Evolutionary conservation across 1,140 invertebrate species (phyloP).

Genomic region (Agrilus planipennis): DNA sequence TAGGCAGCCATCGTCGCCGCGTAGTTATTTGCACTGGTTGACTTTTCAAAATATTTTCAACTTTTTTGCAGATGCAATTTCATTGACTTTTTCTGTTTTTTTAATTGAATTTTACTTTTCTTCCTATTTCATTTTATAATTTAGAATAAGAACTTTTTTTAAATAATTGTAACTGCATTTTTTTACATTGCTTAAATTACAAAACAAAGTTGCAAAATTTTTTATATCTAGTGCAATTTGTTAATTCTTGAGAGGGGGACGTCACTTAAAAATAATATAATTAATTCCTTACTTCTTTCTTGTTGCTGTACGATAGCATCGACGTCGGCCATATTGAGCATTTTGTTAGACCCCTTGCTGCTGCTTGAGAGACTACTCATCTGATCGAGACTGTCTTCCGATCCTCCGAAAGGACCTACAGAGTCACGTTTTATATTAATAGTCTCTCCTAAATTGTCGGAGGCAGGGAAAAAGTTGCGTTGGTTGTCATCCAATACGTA

Average conservation of each 20-base stretch:
- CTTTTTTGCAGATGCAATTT: background rate
- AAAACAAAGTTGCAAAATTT: background rate
- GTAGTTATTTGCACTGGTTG: too few relatives aligned
- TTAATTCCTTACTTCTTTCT: conserved; percentile 24
- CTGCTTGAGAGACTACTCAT: conserved; percentile 24
- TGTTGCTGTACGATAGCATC: conserved; percentile 26
- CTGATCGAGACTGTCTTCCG: conserved; percentile 28
- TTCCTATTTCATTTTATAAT: too few relatives aligned
- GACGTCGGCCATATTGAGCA: conserved; percentile 27
- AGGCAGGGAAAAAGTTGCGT: too few relatives aligned
- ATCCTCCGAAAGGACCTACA: conserved; percentile 21
- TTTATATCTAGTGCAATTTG: background rate
- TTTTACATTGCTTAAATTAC: background rate
- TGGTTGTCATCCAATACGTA: too few relatives aligned
- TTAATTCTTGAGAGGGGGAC: background rate
- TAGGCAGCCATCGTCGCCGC: too few relatives aligned
- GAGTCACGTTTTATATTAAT: conserved; percentile 10
- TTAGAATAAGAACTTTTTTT: too few relatives aligned
- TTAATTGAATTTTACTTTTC: background rate
- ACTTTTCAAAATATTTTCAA: conserved; percentile 2
- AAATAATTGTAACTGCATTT: background rate
- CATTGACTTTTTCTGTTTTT: too few relatives aligned
- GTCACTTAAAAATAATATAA: conserved; percentile 1
- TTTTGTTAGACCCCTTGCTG: conserved; percentile 25
- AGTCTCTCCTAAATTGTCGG: too few relatives aligned